These are phyloP conservation scores for Papilio polytes DNA, from an alignment of 1,140 invertebrate species.

Conservation along the genomic window DNA sequence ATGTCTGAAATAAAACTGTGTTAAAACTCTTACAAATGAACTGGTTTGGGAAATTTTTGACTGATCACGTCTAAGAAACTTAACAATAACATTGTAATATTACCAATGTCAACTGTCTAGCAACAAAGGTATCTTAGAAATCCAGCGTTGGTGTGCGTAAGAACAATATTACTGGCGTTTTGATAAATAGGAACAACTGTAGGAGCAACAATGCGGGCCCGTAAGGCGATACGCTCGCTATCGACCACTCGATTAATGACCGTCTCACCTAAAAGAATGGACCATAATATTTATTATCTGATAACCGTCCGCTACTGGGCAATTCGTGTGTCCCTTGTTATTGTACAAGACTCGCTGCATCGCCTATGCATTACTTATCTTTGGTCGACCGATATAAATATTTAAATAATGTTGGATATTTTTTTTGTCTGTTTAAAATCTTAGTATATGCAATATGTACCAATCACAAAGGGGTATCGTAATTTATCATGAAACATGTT, in stretches of 20 bases:
- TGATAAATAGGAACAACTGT: constrained; percentile 81
- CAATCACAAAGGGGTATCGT: too few relatives aligned
- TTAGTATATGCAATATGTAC: not conserved
- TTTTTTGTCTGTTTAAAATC: constrained; percentile 56
- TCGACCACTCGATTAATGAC: constrained; percentile 81
- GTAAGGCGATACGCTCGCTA: constrained; percentile 78
- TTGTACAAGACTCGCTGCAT: constrained; percentile 69
- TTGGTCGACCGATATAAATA: constrained; percentile 65
- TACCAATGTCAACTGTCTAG: constrained; percentile 67
- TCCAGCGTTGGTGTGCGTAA: constrained; percentile 61
- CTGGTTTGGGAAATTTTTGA: not conserved
- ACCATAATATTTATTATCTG: constrained; percentile 83
- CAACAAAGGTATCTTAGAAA: constrained; percentile 59
- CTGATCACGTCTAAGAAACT: not conserved
- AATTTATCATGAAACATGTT: too few relatives aligned
- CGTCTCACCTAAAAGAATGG: constrained; percentile 81
- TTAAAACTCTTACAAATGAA: not conserved
- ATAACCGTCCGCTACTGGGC: constrained; percentile 78
- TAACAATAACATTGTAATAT: constrained; percentile 43
- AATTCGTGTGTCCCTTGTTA: constrained; percentile 75
- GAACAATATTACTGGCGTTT: constrained; percentile 79
- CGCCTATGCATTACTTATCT: constrained; percentile 77
- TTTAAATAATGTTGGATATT: constrained; percentile 56
- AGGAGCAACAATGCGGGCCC: constrained; percentile 74
- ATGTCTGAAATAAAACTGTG: not conserved